Evolutionary conservation across 2,797 vertebrate genomes (phyloP).

Genomic region (Phataginus tricuspis): DNA sequence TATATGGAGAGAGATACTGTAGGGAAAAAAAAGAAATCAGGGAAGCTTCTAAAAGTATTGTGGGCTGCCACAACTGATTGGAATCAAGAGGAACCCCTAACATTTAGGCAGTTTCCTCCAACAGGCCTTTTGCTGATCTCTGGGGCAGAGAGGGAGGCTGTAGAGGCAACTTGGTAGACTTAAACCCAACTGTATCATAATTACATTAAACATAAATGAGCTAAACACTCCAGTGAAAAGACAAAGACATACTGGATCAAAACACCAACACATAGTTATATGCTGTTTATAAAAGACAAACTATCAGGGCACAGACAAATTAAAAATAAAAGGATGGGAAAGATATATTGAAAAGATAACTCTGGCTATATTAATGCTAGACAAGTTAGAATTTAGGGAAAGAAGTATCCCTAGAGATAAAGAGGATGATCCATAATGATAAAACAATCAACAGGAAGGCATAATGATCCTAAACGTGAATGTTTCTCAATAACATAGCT

Average conservation of each 20-base stretch:
- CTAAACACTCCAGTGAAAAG: neutral
- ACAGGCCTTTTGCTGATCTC: neutral
- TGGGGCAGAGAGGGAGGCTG: neutral
- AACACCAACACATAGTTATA: neutral
- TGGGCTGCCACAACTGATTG: neutral
- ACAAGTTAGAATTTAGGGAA: conserved; percentile 19
- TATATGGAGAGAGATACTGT: neutral
- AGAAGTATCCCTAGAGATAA: neutral
- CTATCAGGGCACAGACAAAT: conserved; percentile 5
- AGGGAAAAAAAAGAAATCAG: neutral
- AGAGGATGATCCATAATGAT: conserved; percentile 11
- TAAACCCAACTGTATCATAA: neutral
- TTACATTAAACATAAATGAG: conserved; percentile 41
- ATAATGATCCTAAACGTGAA: conserved; percentile 18
- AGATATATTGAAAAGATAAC: conserved; percentile 30
- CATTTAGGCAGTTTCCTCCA: neutral
- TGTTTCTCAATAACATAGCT: neutral
- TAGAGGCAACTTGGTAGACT: neutral
- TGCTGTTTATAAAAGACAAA: neutral
- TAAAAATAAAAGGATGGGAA: neutral
- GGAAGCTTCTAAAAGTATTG: neutral
- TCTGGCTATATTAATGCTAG: conserved; percentile 9
- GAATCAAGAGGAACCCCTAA: neutral
- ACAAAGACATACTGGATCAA: neutral
- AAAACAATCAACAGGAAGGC: neutral